Evolutionary conservation across 53 echinoderm and acorn worm species (phyloP).

Genomic region (Pentamera pediparva): DNA sequence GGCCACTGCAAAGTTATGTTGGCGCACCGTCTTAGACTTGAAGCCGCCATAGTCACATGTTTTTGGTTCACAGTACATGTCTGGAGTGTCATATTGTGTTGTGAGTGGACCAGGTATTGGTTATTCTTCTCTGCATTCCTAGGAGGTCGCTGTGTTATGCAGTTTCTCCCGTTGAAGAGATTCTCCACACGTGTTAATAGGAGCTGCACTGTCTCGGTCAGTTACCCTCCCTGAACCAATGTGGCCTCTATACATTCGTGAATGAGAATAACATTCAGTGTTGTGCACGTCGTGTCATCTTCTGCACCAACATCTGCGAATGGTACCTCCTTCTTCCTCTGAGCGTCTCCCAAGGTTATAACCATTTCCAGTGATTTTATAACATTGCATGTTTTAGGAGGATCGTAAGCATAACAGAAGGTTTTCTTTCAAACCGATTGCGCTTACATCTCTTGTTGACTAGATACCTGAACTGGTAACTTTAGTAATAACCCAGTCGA

Average conservation of each 20-base stretch:
- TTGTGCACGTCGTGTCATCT: not conserved
- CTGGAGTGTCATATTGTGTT: constrained; percentile 10
- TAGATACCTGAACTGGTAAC: too few species aligned
- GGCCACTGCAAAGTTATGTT: constrained; percentile 37
- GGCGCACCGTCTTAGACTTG: constrained; percentile 33
- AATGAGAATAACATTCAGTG: constrained; percentile 27
- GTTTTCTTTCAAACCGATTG: too few species aligned
- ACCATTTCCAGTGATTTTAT: not conserved
- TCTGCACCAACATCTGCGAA: not conserved
- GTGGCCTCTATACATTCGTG: constrained; percentile 7
- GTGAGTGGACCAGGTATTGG: constrained; percentile 35
- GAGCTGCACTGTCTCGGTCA: constrained; percentile 19
- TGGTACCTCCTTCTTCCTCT: constrained; percentile 12
- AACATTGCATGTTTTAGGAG: too few species aligned
- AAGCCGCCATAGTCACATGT: constrained; percentile 32
- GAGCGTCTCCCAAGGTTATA: constrained; percentile 18
- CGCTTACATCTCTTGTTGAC: too few species aligned
- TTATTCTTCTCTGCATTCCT: not conserved
- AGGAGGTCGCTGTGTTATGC: constrained; percentile 25
- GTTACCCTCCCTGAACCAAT: constrained; percentile 12
- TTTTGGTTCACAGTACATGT: constrained; percentile 22
- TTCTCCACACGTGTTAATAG: constrained; percentile 31
- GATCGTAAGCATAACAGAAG: too few species aligned
- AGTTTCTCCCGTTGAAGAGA: constrained; percentile 8
- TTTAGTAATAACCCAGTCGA: too few species aligned